Evolutionary conservation across 2,888 invertebrate species (phyloP).

Genomic region (Pristionchus mayeri): DNA sequence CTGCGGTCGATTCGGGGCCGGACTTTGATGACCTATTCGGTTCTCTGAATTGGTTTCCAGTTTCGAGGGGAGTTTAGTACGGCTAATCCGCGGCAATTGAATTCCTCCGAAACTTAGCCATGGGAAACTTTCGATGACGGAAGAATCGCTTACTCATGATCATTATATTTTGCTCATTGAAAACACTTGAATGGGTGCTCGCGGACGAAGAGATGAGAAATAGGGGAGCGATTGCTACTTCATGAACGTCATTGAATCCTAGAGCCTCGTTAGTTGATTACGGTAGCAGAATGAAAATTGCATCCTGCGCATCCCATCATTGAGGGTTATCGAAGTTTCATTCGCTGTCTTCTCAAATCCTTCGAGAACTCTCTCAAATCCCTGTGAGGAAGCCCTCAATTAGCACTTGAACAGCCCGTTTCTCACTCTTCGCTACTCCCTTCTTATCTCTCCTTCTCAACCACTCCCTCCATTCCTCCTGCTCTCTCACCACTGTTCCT

Average conservation of each 20-base stretch:
- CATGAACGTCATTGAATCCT: no score
- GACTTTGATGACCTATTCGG: slow-evolving; percentile 6
- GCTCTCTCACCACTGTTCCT: background rate
- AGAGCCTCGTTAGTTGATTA: no score
- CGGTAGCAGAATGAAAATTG: no score
- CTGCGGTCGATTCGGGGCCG: background rate
- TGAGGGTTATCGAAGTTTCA: background rate
- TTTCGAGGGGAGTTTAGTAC: slow-evolving; percentile 3
- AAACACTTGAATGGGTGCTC: no score
- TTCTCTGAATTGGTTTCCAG: background rate
- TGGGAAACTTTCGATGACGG: no score
- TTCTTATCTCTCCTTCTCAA: background rate
- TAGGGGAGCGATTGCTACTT: no score
- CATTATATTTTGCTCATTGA: no score
- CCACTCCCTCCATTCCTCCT: background rate
- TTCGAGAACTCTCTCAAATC: background rate
- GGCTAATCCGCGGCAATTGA: background rate
- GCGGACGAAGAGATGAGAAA: no score
- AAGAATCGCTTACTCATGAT: no score
- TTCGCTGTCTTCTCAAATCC: background rate
- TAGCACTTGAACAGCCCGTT: slow-evolving; percentile 2
- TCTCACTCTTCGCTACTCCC: background rate
- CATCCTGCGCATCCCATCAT: background rate
- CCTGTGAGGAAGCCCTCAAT: background rate
- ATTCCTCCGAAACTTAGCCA: no score